A percentile compares a stretch with the other conserved stretches of the same genome.
Evolutionary conservation across 2,888 invertebrate genomes (phyloP).

Genomic region (Apamea anceps): DNA sequence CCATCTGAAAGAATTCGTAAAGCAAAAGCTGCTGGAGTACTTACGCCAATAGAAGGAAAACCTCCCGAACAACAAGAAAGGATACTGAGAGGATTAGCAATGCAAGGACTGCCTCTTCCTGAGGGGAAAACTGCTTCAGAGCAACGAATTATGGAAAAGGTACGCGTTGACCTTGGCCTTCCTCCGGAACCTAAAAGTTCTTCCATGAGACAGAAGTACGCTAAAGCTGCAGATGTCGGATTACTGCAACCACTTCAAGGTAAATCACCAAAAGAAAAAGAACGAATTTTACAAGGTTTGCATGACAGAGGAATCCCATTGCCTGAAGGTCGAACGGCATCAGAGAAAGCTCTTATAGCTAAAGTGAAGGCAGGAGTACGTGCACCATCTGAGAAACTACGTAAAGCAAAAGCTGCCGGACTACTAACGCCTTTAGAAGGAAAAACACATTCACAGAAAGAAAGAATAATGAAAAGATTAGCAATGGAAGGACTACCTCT

Average conservation of each 20-base stretch:
- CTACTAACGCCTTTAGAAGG: no score
- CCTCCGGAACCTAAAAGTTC: neutral
- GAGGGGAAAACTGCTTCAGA: no score
- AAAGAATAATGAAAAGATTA: no score
- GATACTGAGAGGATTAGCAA: conserved; percentile 62
- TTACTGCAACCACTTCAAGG: conserved; percentile 2
- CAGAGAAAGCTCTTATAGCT: no score
- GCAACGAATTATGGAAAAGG: no score
- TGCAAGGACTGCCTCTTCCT: conserved; percentile 51
- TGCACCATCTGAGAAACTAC: no score
- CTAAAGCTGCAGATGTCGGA: neutral
- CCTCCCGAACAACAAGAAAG: conserved; percentile 36
- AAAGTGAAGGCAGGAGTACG: no score
- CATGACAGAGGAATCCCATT: no score
- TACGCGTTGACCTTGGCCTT: neutral
- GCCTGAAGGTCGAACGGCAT: no score
- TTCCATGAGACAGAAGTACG: neutral
- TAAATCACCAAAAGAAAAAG: neutral
- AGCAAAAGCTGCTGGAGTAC: neutral
- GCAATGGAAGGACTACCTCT: no score
- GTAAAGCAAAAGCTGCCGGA: no score
- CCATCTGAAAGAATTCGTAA: neutral
- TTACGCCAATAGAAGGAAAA: conserved; percentile 14
- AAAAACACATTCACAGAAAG: no score
- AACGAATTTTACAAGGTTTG: neutral